phyloP scores from a whole-genome alignment of 23 tunicate genomes.

The Styela clava region DNA sequence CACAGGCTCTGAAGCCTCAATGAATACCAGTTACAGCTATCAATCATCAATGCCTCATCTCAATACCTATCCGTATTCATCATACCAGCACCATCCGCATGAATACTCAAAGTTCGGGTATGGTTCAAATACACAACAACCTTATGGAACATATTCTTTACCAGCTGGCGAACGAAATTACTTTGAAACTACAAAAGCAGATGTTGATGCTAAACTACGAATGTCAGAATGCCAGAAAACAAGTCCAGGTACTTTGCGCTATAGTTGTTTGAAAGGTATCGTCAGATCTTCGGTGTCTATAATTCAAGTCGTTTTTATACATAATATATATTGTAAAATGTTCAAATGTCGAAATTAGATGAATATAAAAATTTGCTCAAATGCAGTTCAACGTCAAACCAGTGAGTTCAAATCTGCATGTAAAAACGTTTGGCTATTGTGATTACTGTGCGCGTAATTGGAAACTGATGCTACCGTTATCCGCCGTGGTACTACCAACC shows the following conservation, averaged over 20 bases:
- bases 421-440: too few species aligned
- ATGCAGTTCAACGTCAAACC: too few species aligned
- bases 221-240: slow-evolving; percentile 21
- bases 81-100: slow-evolving; percentile 2
- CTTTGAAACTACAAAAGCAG: slow-evolving; percentile 30
- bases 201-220: slow-evolving; percentile 25
- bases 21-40: neutral
- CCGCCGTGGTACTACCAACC: too few species aligned
- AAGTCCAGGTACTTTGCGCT: slow-evolving; percentile 12
- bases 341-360: too few species aligned
- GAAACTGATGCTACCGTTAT: too few species aligned
- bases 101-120: slow-evolving; percentile 17
- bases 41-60: neutral
- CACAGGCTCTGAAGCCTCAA: neutral
- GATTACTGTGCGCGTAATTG: too few species aligned
- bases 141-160: neutral
- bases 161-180: slow-evolving; percentile 1
- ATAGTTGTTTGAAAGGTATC: neutral
- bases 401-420: too few species aligned
- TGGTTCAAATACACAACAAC: slow-evolving; percentile 1
- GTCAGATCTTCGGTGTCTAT: neutral
- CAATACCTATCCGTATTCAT: slow-evolving; percentile 1
- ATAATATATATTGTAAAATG: too few species aligned
- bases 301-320: too few species aligned
- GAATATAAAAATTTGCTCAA: too few species aligned